These are phyloP conservation scores for Pelochelys cantorii DNA, from an alignment of 2,797 vertebrate genomes.

Conservation along the genomic window DNA sequence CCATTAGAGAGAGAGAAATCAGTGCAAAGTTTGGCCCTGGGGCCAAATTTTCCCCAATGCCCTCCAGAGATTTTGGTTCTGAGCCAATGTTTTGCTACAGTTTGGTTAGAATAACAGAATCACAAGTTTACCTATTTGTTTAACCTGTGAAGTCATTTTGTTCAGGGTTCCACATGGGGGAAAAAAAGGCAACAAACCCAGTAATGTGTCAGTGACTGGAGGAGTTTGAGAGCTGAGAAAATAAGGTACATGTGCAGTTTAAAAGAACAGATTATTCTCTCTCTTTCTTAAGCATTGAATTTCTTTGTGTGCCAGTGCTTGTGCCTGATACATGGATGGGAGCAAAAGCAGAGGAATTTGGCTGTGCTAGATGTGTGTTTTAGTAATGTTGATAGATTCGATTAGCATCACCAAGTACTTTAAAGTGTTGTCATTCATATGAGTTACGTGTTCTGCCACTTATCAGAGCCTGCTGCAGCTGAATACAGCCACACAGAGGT, in stretches of 20 bases:
- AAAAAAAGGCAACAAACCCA: not conserved
- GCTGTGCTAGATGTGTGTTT: not conserved
- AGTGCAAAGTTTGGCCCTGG: not conserved
- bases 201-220: not conserved
- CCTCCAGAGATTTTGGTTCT: not conserved
- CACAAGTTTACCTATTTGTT: not conserved
- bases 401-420: not conserved
- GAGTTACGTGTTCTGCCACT: not conserved
- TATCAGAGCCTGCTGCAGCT: not conserved
- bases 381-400: not conserved
- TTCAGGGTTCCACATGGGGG: not conserved
- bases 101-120: not conserved
- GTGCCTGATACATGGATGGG: not conserved
- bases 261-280: not conserved
- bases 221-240: not conserved
- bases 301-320: not conserved
- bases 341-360: not conserved
- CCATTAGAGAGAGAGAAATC: not conserved
- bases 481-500: not conserved
- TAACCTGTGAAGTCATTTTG: not conserved
- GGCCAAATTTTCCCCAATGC: not conserved
- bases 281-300: not conserved
- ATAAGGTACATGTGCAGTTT: not conserved
- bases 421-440: not conserved
- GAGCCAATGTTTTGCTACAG: not conserved